phyloP scores from a whole-genome alignment of 2,797 vertebrate genomes.

The Labeo calbasu region DNA sequence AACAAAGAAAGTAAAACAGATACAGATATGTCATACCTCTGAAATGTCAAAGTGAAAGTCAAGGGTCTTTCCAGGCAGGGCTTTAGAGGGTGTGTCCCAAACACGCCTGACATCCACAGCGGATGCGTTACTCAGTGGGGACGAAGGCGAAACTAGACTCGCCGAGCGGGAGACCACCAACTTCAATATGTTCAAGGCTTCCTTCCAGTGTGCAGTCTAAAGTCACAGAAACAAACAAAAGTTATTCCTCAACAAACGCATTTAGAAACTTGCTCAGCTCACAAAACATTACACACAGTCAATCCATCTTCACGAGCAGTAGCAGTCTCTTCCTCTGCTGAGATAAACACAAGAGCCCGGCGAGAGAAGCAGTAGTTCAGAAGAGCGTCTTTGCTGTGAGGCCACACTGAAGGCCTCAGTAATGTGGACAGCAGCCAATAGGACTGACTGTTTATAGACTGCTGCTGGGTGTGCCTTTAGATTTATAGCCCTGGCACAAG shows the following conservation, averaged over 20 bases:
- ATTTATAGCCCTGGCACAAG: conserved; percentile 69
- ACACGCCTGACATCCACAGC: conserved; percentile 92
- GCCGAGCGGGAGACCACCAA: conserved; percentile 97
- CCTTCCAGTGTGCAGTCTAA: conserved; percentile 96
- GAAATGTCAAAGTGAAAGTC: conserved; percentile 99
- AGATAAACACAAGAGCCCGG: conserved; percentile 11
- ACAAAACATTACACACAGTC: conserved; percentile 41
- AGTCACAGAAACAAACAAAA: conserved; percentile 51
- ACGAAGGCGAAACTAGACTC: conserved; percentile 91
- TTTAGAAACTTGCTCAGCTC: conserved; percentile 41
- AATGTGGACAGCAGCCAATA: conserved; percentile 63
- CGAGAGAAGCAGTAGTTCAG: conserved; percentile 27
- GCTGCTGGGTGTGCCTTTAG: conserved; percentile 76
- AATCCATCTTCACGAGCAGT: conserved; percentile 23
- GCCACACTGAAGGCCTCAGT: conserved; percentile 50
- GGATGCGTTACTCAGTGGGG: conserved; percentile 86
- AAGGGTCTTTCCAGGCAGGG: conserved; percentile 95
- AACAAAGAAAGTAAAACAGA: neutral
- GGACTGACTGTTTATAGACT: conserved; percentile 75
- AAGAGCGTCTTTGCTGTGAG: conserved; percentile 52
- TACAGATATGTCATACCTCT: conserved; percentile 78
- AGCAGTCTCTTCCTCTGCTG: conserved; percentile 18
- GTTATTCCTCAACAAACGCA: conserved; percentile 20
- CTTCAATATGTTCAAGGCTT: conserved; percentile 95
- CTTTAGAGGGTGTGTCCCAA: conserved; percentile 93